Percentiles rank a stretch among this genome's conserved stretches.
Evolutionary conservation across 1,140 invertebrate species (phyloP).

Genomic region (Colletes latitarsis): DNA sequence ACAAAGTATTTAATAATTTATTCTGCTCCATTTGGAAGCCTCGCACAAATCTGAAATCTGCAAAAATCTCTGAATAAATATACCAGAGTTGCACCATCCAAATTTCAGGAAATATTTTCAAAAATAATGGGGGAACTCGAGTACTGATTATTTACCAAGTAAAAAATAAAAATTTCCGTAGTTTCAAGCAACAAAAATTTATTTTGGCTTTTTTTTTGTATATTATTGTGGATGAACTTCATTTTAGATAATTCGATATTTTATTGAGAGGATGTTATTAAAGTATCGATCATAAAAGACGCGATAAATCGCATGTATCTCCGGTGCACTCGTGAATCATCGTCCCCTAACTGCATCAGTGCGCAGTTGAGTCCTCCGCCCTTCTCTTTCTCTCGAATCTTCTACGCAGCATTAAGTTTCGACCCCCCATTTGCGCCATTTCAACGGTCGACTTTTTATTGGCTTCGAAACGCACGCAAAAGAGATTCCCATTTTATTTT

Average conservation of each 20-base stretch:
- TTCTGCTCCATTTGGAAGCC: too few species aligned
- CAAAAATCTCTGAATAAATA: too few species aligned
- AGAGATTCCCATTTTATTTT: not conserved
- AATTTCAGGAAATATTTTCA: too few species aligned
- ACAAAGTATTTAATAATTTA: too few species aligned
- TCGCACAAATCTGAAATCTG: too few species aligned
- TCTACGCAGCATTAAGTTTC: conserved; percentile 50
- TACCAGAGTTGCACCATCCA: too few species aligned
- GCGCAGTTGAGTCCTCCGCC: conserved; percentile 25
- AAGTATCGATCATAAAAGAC: not conserved
- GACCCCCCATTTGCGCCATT: conserved; percentile 34
- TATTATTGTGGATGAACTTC: too few species aligned
- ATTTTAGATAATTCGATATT: not conserved
- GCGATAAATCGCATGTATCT: conserved; percentile 6
- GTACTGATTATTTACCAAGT: too few species aligned
- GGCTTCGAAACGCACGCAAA: conserved; percentile 1
- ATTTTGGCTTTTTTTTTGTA: too few species aligned
- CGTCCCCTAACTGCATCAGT: conserved; percentile 48
- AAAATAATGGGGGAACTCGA: too few species aligned
- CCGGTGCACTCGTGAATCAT: conserved; percentile 32
- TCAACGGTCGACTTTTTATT: conserved; percentile 16
- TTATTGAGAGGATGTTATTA: not conserved
- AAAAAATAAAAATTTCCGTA: too few species aligned
- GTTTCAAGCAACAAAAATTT: not conserved
- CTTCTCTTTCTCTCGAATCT: conserved; percentile 23